Percentiles rank a stretch among this genome's conserved stretches.
phyloP scores from a whole-genome alignment of 2,888 invertebrate genomes.

The Nymphalis polychloros region DNA sequence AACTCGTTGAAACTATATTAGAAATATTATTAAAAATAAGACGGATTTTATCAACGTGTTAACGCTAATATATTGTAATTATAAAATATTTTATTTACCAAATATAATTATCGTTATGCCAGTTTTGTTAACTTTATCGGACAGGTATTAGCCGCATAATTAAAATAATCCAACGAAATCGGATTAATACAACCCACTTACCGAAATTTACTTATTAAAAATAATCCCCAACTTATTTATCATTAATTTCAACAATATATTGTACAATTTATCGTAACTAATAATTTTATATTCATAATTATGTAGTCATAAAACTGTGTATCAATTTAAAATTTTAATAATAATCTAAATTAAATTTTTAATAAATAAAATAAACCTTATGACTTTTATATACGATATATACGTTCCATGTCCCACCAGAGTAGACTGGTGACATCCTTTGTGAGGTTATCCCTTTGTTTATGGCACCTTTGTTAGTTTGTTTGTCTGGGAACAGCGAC shows the following conservation, averaged over 20 bases:
- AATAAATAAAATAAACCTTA: not conserved
- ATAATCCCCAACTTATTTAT: conserved; percentile 6
- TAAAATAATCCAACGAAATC: conserved; percentile 26
- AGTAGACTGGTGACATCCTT: conserved; percentile 55
- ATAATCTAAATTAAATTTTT: not conserved
- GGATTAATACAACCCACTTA: conserved; percentile 25
- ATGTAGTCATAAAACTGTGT: not conserved
- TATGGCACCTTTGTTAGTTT: conserved; percentile 56
- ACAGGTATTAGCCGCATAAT: conserved; percentile 24
- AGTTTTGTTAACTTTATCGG: conserved; percentile 15
- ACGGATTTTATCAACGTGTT: too few relatives aligned
- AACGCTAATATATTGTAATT: too few relatives aligned
- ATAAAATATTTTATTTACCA: not conserved
- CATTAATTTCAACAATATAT: conserved; percentile 4
- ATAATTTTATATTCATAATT: not conserved
- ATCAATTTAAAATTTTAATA: not conserved
- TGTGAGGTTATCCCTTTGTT: conserved; percentile 53
- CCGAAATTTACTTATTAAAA: conserved; percentile 2
- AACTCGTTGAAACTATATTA: too few relatives aligned
- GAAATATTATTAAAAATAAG: too few relatives aligned
- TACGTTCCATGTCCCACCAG: not conserved
- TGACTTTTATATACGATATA: not conserved
- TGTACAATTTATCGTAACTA: not conserved
- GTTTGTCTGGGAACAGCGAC: conserved; percentile 31
- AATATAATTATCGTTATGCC: conserved; percentile 9